Base-by-base conservation (phyloP, 2,888 invertebrate species). In the Sphaerophoria taeniata region DNA sequence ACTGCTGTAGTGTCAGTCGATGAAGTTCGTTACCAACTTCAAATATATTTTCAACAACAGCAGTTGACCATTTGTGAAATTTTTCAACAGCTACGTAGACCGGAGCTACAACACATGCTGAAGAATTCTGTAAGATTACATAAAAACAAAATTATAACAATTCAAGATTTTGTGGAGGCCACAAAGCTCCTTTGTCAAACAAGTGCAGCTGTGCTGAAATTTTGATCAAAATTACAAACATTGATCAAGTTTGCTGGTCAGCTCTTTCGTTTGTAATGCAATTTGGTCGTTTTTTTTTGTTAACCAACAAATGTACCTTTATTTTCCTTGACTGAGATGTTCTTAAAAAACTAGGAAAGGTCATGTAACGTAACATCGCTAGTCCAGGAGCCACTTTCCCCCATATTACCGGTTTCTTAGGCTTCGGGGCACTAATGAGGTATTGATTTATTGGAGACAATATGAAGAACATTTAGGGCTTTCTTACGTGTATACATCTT, bases 71-170 rank as follows among this genome's bases (percentile, higher is more conserved):
- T 74, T 87, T 78, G 0, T 45, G 9, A 24, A 74, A 72, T 16
- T 80, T 33, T 5, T 75, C 70, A 36, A 86, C 73, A 24, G 69
- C 61, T 9, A 79, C 80, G 47, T 85, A 88, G 1, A 85, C 82
- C 53, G 87, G 60, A 4, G 88, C 87, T 31, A 88, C 85, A 7
- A 88, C 82, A n/a, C 87, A 83, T 3, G 84, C 87, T 16, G 88
- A 76, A 9, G 87, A 39, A 56, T 78, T 87, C 88, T 88, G 36
- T 2, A 24, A 24, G 24, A 2, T 24, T 24, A 2, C 2, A 24
- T 2, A 2, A 24, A 2, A 2, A 24, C 1, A 24, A 24, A 24
- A 24, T 24, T 24, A 24, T 24, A 24, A 24, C 24, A 24, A 2
- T 24, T 24, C n/a, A n/a, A n/a, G n/a, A n/a, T n/a, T n/a, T n/a